phyloP scores from a whole-genome alignment of 2,113 vertebrate genomes.

The Greenwoodochromis staneri region DNA sequence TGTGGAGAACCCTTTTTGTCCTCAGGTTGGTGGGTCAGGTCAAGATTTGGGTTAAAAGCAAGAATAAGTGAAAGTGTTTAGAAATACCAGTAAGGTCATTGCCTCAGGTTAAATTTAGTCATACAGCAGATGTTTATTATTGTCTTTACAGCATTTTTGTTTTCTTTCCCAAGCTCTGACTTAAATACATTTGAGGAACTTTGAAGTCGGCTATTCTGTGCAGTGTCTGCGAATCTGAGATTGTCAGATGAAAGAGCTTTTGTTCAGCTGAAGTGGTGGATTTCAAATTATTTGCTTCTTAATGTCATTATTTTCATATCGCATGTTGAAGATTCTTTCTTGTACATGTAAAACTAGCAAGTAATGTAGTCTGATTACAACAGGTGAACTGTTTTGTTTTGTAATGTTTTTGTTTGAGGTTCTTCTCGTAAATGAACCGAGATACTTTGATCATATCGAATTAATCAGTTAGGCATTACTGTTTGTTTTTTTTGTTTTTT shows the following conservation, averaged over 20 bases:
- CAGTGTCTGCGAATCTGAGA: background rate
- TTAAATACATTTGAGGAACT: background rate
- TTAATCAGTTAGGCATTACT: background rate
- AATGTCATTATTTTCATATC: background rate
- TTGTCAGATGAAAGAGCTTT: constrained; percentile 34
- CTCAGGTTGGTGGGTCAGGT: constrained; percentile 60
- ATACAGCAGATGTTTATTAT: background rate
- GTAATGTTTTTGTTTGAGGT: background rate
- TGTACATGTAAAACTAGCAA: background rate
- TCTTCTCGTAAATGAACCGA: background rate
- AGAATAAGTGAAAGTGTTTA: background rate
- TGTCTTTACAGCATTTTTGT: background rate
- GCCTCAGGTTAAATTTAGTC: background rate
- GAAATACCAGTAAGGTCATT: background rate
- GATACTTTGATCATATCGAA: background rate
- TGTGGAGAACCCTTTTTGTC: constrained; percentile 62
- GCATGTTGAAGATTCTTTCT: background rate
- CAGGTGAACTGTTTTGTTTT: background rate
- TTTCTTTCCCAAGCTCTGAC: background rate
- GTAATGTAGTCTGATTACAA: background rate
- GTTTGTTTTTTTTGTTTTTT: background rate
- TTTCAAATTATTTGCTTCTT: background rate
- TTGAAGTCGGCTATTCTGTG: background rate
- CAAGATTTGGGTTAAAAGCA: background rate
- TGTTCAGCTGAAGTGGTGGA: background rate